Evolutionary conservation across 2,797 vertebrate species (phyloP).

Genomic region (Nothura maculosa): DNA sequence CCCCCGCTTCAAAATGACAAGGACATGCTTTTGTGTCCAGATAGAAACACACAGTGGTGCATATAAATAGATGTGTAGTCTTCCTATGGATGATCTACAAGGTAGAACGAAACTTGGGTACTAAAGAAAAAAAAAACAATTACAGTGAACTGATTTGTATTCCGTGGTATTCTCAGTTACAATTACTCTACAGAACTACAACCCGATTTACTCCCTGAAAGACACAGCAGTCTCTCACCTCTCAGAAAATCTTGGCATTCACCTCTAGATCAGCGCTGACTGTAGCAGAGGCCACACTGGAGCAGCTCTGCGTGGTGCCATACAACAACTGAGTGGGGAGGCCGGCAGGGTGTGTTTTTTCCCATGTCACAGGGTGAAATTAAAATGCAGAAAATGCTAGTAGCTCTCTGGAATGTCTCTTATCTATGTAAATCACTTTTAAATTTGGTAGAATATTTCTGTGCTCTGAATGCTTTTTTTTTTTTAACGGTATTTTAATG

Average conservation of each 20-base stretch:
- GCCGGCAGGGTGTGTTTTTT: background rate
- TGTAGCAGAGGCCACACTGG: background rate
- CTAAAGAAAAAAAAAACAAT: background rate
- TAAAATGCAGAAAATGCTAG: background rate
- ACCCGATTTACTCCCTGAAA: background rate
- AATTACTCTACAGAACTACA: background rate
- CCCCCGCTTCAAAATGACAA: too few species aligned
- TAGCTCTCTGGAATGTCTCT: background rate
- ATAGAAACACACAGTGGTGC: fast-evolving
- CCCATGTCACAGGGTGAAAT: background rate
- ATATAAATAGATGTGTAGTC: background rate
- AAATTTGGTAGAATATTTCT: background rate
- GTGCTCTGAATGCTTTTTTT: background rate
- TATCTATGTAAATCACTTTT: background rate
- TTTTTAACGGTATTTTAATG: background rate
- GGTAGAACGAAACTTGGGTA: background rate
- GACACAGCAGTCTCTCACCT: background rate
- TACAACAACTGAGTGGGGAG: background rate
- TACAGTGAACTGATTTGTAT: background rate
- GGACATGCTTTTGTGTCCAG: fast-evolving
- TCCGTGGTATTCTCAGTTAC: background rate
- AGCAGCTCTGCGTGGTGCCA: background rate
- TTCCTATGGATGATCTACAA: background rate
- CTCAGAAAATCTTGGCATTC: background rate
- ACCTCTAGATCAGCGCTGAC: background rate